A percentile compares a stretch with the other conserved stretches of the same genome.
These are phyloP conservation scores for Drosophila lacteicornis DNA, from an alignment of 1,140 invertebrate genomes.

Conservation along the genomic window DNA sequence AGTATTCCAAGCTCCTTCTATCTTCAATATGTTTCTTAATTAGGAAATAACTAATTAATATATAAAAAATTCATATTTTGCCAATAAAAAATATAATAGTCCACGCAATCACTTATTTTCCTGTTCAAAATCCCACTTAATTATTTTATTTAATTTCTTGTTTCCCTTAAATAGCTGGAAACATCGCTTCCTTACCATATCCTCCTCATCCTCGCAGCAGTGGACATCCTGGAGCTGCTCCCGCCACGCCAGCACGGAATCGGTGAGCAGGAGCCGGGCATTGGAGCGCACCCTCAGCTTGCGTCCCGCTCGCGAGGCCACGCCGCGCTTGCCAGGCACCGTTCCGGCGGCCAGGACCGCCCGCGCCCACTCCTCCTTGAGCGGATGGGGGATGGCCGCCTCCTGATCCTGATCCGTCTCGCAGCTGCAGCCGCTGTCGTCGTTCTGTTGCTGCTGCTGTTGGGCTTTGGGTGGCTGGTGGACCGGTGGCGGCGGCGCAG, in stretches of 20 bases:
- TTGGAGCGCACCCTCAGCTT: slow-evolving; percentile 66
- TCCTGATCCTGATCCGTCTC: slow-evolving; percentile 47
- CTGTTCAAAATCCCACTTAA: too few species aligned
- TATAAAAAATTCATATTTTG: too few species aligned
- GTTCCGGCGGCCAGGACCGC: slow-evolving; percentile 61
- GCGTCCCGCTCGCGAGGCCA: slow-evolving; percentile 46
- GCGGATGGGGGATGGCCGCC: slow-evolving; percentile 45
- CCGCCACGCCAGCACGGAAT: slow-evolving; percentile 77
- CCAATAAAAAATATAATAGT: too few species aligned
- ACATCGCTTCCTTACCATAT: slow-evolving; percentile 69
- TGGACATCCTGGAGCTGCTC: slow-evolving; percentile 63
- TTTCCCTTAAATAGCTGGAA: background rate
- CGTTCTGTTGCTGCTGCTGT: slow-evolving; percentile 31
- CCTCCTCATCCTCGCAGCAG: slow-evolving; percentile 82
- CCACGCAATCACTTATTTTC: too few species aligned
- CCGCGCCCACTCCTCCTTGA: slow-evolving; percentile 65
- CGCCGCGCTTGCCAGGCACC: slow-evolving; percentile 53
- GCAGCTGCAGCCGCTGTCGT: slow-evolving; percentile 70
- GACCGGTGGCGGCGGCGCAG: slow-evolving; percentile 46
- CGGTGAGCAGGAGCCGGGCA: slow-evolving; percentile 50
- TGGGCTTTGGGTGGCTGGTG: background rate
- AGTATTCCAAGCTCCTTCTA: too few species aligned
- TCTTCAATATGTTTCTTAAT: too few species aligned
- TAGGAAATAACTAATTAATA: too few species aligned
- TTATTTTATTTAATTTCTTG: too few species aligned